phyloP scores from a whole-genome alignment of 1,140 invertebrate genomes.

The Plutomurus gul region DNA sequence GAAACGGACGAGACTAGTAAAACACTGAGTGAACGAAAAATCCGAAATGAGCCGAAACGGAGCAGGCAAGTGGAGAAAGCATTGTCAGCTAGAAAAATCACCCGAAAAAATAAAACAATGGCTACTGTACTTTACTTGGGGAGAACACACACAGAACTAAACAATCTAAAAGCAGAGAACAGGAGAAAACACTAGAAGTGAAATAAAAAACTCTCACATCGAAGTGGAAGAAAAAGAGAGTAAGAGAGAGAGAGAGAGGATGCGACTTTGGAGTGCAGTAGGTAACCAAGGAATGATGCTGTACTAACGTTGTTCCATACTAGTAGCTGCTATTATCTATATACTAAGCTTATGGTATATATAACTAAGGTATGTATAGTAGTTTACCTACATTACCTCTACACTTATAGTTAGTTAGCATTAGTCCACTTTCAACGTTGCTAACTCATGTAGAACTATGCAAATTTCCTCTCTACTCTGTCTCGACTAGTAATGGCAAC shows the following conservation, averaged over 20 bases:
- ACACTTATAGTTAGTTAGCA: neutral
- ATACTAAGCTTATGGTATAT: too few species aligned
- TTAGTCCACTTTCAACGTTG: neutral
- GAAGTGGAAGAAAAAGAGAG: neutral
- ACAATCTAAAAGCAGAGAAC: constrained; percentile 14
- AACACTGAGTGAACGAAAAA: neutral
- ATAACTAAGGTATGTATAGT: too few species aligned
- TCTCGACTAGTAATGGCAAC: constrained; percentile 1
- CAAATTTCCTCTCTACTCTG: constrained; percentile 7
- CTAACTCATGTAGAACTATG: constrained; percentile 26
- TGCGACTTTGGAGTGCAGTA: neutral
- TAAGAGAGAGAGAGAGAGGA: neutral
- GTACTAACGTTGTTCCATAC: too few species aligned
- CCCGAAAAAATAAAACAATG: constrained; percentile 29
- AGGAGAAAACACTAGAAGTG: constrained; percentile 20
- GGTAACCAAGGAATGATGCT: too few species aligned
- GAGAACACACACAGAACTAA: neutral
- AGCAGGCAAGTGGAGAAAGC: constrained; percentile 25
- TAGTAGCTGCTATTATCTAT: too few species aligned
- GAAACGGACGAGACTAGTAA: neutral
- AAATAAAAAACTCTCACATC: neutral
- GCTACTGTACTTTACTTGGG: constrained; percentile 2
- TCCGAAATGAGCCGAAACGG: constrained; percentile 21
- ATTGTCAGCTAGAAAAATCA: constrained; percentile 29
- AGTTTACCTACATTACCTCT: neutral